Base-by-base conservation (phyloP, 1,140 invertebrate genomes). In the Drosophila insularis region DNA sequence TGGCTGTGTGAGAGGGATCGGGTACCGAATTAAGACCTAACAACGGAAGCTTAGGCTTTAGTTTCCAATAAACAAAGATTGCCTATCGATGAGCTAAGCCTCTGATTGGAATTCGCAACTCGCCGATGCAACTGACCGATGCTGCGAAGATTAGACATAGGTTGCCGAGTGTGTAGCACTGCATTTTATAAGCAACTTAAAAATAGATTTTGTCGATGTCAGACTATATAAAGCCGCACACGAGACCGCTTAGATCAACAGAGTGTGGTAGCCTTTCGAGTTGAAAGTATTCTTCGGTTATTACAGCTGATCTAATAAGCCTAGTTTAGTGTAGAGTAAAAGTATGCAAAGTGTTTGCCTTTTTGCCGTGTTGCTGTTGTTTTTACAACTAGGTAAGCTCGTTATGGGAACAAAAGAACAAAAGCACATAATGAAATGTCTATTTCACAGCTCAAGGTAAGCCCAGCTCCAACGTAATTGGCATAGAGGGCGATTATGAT, bases 221-320 rank as follows among this genome's bases (percentile, higher is more conserved):
- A 1, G 5, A 32, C 27, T 5, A 50, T 87, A 81, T 76, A 86
- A 77, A 84, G 64, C 11, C 63, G 68, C 31, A 17, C 27, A 62
- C 14, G 11, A 37, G 19, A n/a, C 55, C n/a, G 60, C 50, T 46
- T 13, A 39, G 35, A 46, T 14, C 68, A 76, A 64, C 82, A 87
- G 63, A 86, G 69, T 86, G 40, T 68, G 73, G 56, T 68, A 40
- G 75, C 50, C 66, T 35, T 63, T 87, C 14, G 59, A 68, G 53
- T 23, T 23, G 65, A 69, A 43, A 63, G 43, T 54, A 46, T 37
- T 53, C 43, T 11, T 54, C 50, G 60, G 53, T 31, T 67, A 64
- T 67, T 72, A 62, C 63, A 87, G 75, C 82, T 82, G 74, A 58
- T 64, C 19, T 21, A 43, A 55, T 58, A 37, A 60, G 39, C 35